Evolutionary conservation across 2,888 invertebrate genomes (phyloP), one percentile per base, ranked within the genome.

Genomic region (Andrena bucephala): DNA sequence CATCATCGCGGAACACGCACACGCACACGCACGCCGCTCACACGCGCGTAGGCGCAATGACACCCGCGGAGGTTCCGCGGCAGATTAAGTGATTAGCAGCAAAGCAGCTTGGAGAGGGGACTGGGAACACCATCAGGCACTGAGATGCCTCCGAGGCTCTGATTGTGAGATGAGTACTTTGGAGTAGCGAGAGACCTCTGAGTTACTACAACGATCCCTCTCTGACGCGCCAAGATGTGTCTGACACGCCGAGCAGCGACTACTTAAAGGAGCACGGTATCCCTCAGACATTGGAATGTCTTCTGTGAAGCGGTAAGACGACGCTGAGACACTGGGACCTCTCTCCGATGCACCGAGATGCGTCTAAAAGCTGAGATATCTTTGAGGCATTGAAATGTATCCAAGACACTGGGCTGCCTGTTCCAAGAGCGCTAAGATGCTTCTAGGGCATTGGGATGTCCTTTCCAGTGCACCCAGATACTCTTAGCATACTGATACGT

Each of bases 51-150:
- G 74, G 82, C 89, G 87, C 90, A 87, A 87, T 88, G 90, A 89
- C 87, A 88, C 86, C 24, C 81, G 83, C 69, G 69, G 75, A 82
- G 82, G 74, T 89, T 84, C 79, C 84, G 83, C 78, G 76, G 67
- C 81, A 85, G 89, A 89, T 91, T 87, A 87, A 89, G 85, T 86
- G 85, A 90, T 89, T 89, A 86, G 84, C 59, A 24, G 81, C 72
- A 76, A 84, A 81, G 76, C 60, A 52, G 42, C 54, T 13, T 67
- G 69, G 67, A 48, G 54, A 36, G 27, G 20, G 48, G 16, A 33
- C 10, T 31, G 62, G 48, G 48, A 80, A 29, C 52, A 66, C 66
- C 60, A 20, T 16, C 54, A 63, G 57, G 33, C 29, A 27, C 31
- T 2, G 42, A 16, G 42, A 59, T n/a, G 20, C 6, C 36, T 16